Evolutionary conservation across 2,113 vertebrate genomes (phyloP).

Genomic region (Paracanthobrama guichenoti): DNA sequence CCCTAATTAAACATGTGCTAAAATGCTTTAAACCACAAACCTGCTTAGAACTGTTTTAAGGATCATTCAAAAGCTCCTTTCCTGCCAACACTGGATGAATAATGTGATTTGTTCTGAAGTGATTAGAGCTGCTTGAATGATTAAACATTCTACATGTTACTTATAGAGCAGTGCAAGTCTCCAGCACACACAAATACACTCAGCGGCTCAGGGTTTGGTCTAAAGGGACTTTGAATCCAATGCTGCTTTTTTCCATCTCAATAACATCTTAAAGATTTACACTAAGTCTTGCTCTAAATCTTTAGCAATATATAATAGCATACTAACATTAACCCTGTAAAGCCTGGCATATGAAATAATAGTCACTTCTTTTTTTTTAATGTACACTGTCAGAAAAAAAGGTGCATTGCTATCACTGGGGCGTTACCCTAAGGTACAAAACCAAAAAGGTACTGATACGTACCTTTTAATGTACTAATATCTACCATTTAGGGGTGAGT

Average conservation of each 20-base stretch:
- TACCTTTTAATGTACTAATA: too few species aligned
- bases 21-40: slow-evolving; percentile 15
- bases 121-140: slow-evolving; percentile 35
- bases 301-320: neutral
- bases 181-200: neutral
- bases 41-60: slow-evolving; percentile 35
- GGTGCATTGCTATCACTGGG: too few species aligned
- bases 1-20: neutral
- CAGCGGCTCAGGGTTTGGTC: neutral
- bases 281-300: neutral
- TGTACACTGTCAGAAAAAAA: neutral
- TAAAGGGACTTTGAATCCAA: neutral
- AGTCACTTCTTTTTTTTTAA: too few species aligned
- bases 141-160: neutral
- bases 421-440: too few species aligned
- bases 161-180: neutral
- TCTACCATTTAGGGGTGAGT: too few species aligned
- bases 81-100: slow-evolving; percentile 55
- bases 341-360: neutral
- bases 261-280: neutral
- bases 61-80: slow-evolving; percentile 61
- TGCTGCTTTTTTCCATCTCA: neutral
- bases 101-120: slow-evolving; percentile 61
- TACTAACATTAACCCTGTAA: neutral
- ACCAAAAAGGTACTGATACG: too few species aligned